Evolutionary conservation across 2,888 invertebrate species (phyloP).

Genomic region (Cantharis rustica): DNA sequence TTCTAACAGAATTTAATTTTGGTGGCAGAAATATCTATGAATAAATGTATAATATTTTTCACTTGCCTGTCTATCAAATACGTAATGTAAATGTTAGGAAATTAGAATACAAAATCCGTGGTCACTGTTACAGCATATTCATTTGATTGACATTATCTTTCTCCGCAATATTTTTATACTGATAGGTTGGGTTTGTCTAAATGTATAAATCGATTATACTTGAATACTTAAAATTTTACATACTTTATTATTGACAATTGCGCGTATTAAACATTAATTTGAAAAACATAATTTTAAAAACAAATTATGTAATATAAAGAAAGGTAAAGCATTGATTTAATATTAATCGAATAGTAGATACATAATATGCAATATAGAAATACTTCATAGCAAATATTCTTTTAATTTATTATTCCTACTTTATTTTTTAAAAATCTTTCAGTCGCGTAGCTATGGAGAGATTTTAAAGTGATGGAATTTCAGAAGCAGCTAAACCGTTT

Average conservation of each 20-base stretch:
- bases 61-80: neutral
- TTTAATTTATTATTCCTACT: neutral
- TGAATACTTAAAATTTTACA: neutral
- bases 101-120: neutral
- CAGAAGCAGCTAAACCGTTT: neutral
- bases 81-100: neutral
- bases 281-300: neutral
- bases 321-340: too few relatives aligned
- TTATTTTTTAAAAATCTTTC: neutral
- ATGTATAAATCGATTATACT: neutral
- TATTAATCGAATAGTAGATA: neutral
- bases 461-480: neutral
- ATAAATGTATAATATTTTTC: neutral
- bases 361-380: neutral
- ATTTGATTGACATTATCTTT: neutral
- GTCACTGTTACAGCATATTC: neutral
- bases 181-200: neutral
- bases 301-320: too few relatives aligned
- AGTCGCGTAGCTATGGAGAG: neutral
- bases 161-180: neutral
- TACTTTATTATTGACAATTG: neutral
- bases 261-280: neutral
- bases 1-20: neutral
- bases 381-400: neutral
- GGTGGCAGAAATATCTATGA: neutral